Percentiles rank a stretch among this genome's conserved stretches.
These are phyloP conservation scores for Asbolus verrucosus DNA, from an alignment of 1,140 invertebrate species.

Conservation along the genomic window DNA sequence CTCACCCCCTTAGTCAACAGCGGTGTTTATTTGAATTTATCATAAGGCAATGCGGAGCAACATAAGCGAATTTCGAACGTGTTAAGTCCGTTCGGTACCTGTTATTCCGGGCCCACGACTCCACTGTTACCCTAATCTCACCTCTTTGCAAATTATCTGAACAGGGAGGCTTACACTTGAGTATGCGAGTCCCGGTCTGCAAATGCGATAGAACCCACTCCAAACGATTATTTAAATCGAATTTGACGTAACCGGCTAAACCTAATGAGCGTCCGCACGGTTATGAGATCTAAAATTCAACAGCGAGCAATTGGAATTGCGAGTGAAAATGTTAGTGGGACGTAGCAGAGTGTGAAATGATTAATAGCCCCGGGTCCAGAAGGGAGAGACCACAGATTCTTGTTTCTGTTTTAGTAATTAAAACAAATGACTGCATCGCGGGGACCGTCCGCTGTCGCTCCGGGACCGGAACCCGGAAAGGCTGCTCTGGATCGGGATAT, in stretches of 20 bases:
- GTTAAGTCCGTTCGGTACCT: neutral
- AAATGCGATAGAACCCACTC: neutral
- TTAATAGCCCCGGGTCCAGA: slow-evolving; percentile 43
- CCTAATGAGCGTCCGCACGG: too few species aligned
- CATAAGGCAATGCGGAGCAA: slow-evolving; percentile 8
- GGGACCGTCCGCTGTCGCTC: slow-evolving; percentile 48
- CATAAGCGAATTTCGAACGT: slow-evolving; percentile 20
- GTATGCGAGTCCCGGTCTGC: neutral
- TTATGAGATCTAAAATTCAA: neutral
- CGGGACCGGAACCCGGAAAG: slow-evolving; percentile 51
- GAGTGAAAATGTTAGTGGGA: slow-evolving; percentile 27
- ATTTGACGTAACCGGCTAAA: neutral
- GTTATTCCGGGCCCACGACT: too few species aligned
- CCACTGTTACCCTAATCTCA: neutral
- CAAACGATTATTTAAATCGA: neutral
- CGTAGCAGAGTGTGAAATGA: slow-evolving; percentile 40
- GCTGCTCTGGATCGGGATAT: slow-evolving; percentile 46
- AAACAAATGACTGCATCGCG: slow-evolving; percentile 52
- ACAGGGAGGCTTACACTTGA: neutral
- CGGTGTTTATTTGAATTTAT: slow-evolving; percentile 37
- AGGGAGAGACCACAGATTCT: slow-evolving; percentile 53
- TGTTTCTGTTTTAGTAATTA: slow-evolving; percentile 57
- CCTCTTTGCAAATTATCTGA: neutral
- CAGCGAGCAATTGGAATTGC: slow-evolving; percentile 13
- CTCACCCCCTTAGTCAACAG: slow-evolving; percentile 34